Evolutionary conservation across 2,113 vertebrate species (phyloP).

Genomic region (Paracanthobrama guichenoti): DNA sequence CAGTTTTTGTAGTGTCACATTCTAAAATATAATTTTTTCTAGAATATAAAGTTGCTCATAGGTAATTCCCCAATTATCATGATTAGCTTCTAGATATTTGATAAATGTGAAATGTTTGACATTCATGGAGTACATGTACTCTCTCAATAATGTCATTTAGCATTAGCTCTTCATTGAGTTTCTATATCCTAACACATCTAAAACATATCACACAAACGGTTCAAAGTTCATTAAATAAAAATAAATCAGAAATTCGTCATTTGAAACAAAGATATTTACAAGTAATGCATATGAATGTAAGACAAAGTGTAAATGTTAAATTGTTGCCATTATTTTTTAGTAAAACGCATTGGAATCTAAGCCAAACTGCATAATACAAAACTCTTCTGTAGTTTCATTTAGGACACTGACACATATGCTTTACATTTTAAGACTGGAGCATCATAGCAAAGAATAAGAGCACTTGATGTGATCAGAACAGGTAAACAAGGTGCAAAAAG

Average conservation of each 20-base stretch:
- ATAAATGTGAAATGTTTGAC: background rate
- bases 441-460: background rate
- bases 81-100: background rate
- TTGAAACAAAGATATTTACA: conserved; percentile 2
- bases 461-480: background rate
- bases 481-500: background rate
- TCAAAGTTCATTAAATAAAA: conserved; percentile 22
- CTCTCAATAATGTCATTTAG: conserved; percentile 5
- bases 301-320: background rate
- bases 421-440: background rate
- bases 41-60: background rate
- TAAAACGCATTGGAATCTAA: background rate
- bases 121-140: background rate
- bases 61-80: background rate
- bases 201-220: background rate
- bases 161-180: background rate
- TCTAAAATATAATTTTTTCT: background rate
- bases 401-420: background rate
- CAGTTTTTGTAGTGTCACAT: background rate
- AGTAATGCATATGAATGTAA: background rate
- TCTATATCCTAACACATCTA: background rate
- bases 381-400: background rate
- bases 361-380: background rate
- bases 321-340: background rate
- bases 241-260: background rate